phyloP scores from a whole-genome alignment of 1,140 invertebrate genomes.

The Theocolax elegans region DNA sequence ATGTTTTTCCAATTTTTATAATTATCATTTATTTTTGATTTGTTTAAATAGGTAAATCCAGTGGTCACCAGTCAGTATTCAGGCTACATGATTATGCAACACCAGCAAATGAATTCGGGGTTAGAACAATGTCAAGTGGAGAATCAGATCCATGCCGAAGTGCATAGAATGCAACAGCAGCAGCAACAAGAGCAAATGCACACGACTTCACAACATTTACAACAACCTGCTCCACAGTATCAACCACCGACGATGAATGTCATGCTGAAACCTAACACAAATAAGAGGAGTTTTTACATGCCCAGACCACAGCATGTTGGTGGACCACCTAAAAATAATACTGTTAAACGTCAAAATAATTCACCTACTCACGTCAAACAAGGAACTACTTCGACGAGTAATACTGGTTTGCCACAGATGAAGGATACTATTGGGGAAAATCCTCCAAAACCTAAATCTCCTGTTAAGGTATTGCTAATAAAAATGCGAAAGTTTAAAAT shows the following conservation, averaged over 20 bases:
- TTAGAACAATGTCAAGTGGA: slow-evolving; percentile 44
- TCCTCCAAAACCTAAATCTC: slow-evolving; percentile 27
- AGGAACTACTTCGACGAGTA: not conserved
- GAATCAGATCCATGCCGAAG: slow-evolving; percentile 47
- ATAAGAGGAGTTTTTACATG: not conserved
- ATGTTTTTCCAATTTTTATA: not conserved
- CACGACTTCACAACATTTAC: slow-evolving; percentile 47
- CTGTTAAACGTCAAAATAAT: slow-evolving; percentile 49
- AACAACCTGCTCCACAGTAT: slow-evolving; percentile 46
- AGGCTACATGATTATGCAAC: slow-evolving; percentile 37
- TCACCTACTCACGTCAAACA: slow-evolving; percentile 50
- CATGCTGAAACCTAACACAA: not conserved
- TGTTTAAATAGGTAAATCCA: slow-evolving; percentile 40
- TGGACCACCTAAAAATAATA: slow-evolving; percentile 50
- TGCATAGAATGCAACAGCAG: slow-evolving; percentile 41
- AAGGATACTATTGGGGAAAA: slow-evolving; percentile 15
- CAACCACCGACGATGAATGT: slow-evolving; percentile 1
- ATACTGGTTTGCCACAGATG: not conserved
- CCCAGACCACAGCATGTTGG: slow-evolving; percentile 37
- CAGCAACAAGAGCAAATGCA: slow-evolving; percentile 41
- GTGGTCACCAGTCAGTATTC: slow-evolving; percentile 34
- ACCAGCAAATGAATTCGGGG: slow-evolving; percentile 22
- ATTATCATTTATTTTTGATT: not conserved
- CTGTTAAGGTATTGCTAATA: slow-evolving; percentile 37
- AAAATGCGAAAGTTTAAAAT: not conserved